Evolutionary conservation across 2,113 vertebrate species (phyloP), one percentile per base, ranked within the genome.

Genomic region (Otocyon megalotis): DNA sequence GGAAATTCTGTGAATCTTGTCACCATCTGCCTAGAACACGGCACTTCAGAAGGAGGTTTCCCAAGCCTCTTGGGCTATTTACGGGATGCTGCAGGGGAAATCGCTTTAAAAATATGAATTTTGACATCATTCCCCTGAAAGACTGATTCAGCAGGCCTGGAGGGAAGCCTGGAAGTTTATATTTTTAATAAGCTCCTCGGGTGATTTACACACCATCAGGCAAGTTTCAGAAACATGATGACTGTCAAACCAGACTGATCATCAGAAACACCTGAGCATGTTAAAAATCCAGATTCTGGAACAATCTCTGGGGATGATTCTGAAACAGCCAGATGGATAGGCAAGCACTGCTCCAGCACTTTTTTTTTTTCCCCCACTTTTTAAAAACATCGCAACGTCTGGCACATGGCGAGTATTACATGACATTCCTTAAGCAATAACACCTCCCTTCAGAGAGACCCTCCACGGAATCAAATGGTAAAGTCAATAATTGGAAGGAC

Each of bases 381-480:
- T 85, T 63, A 3, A 58, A 79, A 92, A 28, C 20, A 43, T 63
- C 5, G 14, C 4, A 24, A 56, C 17, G 12, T n/a, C 60, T 96
- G 26, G 11, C 35, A 81, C 15, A 4, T 63, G 17, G 4, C 79
- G 80, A 95, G 16, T 69, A 90, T 22, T 96, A 86, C 53, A 28
- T 56, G 32, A 16, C 80, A 91, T 74, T 90, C 86, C 69, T 62
- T 94, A 96, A 84, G 74, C 69, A 88, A 48, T 67, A 91, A 93
- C 62, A 63, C 16, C 65, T 88, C 77, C 58, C 54, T 88, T 95
- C 71, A 62, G 81, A 82, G 63, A 58, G 5, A 67, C 48, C 54
- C 60, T 83, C 48, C 35, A 35, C 77, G 72, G 87, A 90, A 60
- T 92, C 53, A 62, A 60, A 69, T 60, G 83, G 67, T 72, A 94